Percentiles rank a stretch among this genome's conserved stretches.
These are phyloP conservation scores for Trissonchulus sp. DNA, from an alignment of 2,888 invertebrate genomes.

Conservation along the genomic window DNA sequence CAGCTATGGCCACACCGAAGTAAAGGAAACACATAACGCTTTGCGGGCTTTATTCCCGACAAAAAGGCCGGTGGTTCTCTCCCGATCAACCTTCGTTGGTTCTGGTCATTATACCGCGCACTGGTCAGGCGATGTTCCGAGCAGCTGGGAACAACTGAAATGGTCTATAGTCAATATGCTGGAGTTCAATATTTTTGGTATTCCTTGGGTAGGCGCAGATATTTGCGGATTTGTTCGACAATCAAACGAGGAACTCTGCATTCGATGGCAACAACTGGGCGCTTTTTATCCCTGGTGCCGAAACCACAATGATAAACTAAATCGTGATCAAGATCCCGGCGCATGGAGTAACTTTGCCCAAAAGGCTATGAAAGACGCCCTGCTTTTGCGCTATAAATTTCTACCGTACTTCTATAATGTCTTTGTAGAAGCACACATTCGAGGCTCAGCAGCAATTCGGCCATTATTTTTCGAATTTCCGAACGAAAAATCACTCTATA, in stretches of 20 bases:
- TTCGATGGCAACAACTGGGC: conserved; percentile 66
- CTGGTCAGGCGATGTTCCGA: conserved; percentile 57
- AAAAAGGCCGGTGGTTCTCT: background rate
- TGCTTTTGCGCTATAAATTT: conserved; percentile 58
- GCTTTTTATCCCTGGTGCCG: conserved; percentile 61
- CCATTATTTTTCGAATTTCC: conserved; percentile 63
- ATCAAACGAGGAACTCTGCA: conserved; percentile 58
- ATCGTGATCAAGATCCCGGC: conserved; percentile 45
- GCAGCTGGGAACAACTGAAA: conserved; percentile 58
- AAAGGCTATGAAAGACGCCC: conserved; percentile 44
- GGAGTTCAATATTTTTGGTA: conserved; percentile 52
- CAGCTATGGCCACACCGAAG: background rate
- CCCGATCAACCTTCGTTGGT: background rate
- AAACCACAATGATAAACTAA: conserved; percentile 46
- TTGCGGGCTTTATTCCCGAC: background rate
- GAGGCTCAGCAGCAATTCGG: conserved; percentile 58
- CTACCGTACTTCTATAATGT: conserved; percentile 62
- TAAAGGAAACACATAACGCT: background rate
- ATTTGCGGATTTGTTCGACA: conserved; percentile 57
- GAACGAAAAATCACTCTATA: conserved; percentile 51
- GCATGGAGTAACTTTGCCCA: conserved; percentile 37
- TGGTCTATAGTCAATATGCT: conserved; percentile 41
- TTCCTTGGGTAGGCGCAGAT: conserved; percentile 53
- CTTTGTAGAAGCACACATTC: conserved; percentile 53
- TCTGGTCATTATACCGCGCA: conserved; percentile 64